These are phyloP conservation scores for Poeciliopsis prolifica DNA, from an alignment of 2,113 vertebrate species.

Conservation along the genomic window DNA sequence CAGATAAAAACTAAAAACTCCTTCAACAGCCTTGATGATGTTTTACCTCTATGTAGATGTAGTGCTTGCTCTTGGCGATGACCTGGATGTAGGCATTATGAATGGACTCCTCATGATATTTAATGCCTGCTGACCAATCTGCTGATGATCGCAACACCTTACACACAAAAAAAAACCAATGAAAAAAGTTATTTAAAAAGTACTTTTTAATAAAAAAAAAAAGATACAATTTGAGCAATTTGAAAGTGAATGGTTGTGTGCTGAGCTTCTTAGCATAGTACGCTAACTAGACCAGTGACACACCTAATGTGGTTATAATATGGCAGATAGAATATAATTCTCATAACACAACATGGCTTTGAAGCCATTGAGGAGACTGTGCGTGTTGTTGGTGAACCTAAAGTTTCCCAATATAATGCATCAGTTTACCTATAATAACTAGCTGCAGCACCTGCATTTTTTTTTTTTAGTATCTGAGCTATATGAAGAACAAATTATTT, in stretches of 20 bases:
- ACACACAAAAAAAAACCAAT: not conserved
- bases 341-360: not conserved
- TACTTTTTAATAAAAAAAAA: not conserved
- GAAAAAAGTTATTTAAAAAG: not conserved
- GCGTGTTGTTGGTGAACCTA: no score
- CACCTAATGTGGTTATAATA: no score
- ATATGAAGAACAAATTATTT: not conserved
- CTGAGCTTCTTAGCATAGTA: no score
- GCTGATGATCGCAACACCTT: conserved; percentile 92
- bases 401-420: no score
- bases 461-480: not conserved
- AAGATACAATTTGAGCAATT: no score
- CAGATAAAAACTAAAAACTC: not conserved
- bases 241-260: no score
- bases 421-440: not conserved
- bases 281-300: no score
- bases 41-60: conserved; percentile 85
- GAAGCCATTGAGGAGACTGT: no score
- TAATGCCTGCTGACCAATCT: conserved; percentile 98
- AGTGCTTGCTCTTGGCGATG: conserved; percentile 94
- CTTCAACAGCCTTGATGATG: not conserved
- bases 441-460: not conserved
- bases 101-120: conserved; percentile 97
- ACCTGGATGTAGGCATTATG: conserved; percentile 88
- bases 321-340: not conserved